phyloP scores from a whole-genome alignment of 2,888 invertebrate genomes.

The Orthosia cruda region DNA sequence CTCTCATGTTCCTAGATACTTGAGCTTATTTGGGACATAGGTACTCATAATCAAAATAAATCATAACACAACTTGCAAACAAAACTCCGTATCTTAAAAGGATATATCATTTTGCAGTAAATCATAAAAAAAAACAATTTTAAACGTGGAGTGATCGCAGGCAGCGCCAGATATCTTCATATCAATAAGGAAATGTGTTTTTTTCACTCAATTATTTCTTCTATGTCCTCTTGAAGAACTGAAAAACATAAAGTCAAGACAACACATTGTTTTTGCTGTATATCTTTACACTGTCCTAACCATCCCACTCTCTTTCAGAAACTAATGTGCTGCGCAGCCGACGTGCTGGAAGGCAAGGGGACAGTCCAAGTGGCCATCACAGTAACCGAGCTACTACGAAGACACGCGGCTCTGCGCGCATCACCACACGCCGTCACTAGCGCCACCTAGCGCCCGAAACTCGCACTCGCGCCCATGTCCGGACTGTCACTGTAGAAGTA shows the following conservation, averaged over 20 bases:
- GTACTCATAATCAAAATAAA: background rate
- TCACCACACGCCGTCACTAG: conserved; percentile 75
- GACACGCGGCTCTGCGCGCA: conserved; percentile 81
- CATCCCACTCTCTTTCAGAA: conserved; percentile 92
- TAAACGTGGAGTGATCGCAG: too few relatives aligned
- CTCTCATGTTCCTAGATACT: too few relatives aligned
- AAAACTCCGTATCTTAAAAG: too few relatives aligned
- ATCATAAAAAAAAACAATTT: background rate
- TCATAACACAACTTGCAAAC: background rate
- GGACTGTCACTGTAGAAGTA: conserved; percentile 81
- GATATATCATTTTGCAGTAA: background rate
- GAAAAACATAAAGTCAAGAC: background rate
- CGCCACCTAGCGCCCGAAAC: conserved; percentile 87
- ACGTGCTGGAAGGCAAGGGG: conserved; percentile 98
- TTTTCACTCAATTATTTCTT: background rate
- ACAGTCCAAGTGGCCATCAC: conserved; percentile 97
- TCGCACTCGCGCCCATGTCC: conserved; percentile 86
- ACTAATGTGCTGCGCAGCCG: conserved; percentile 97
- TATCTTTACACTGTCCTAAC: background rate
- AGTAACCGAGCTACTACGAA: conserved; percentile 95
- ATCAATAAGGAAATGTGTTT: background rate
- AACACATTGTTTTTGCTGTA: too few relatives aligned
- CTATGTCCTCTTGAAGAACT: background rate
- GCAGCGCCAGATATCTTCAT: background rate
- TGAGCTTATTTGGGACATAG: too few relatives aligned